Percentiles rank a stretch among this genome's conserved stretches.
Conservation (phyloP, 2,797 vertebrate species). For the Alfaro cultratus region DNA sequence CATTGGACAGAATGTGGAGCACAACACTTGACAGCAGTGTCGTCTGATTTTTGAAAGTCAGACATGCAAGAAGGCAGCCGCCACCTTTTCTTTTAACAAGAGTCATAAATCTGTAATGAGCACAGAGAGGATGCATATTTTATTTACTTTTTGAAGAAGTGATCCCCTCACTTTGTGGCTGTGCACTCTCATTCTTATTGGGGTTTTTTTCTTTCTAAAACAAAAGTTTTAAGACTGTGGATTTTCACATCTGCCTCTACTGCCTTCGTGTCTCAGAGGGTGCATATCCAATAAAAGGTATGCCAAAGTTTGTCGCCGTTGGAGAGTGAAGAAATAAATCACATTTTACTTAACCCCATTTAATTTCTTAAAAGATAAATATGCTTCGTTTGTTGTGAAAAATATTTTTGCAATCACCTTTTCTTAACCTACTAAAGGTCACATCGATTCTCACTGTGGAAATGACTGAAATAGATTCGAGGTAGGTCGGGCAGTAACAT, state of each 20-base stretch:
- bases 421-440: neutral
- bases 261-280: slow-evolving; percentile 59
- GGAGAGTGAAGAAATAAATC: slow-evolving; percentile 41
- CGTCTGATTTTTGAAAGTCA: slow-evolving; percentile 78
- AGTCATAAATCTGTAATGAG: slow-evolving; percentile 85
- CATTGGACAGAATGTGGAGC: slow-evolving; percentile 83
- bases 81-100: slow-evolving; percentile 82
- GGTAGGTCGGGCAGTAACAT: neutral
- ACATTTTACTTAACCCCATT: slow-evolving; percentile 29
- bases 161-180: slow-evolving; percentile 75
- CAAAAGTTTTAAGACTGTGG: slow-evolving; percentile 73
- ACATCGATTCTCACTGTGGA: neutral
- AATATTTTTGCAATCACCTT: neutral
- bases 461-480: slow-evolving; percentile 8
- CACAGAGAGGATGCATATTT: slow-evolving; percentile 81
- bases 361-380: neutral
- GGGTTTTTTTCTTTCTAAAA: slow-evolving; percentile 52
- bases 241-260: slow-evolving; percentile 65
- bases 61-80: slow-evolving; percentile 75
- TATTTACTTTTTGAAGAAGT: slow-evolving; percentile 80
- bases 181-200: slow-evolving; percentile 62
- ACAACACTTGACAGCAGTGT: slow-evolving; percentile 78
- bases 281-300: slow-evolving; percentile 73
- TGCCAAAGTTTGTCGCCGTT: slow-evolving; percentile 55
- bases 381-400: slow-evolving; percentile 9